These are phyloP conservation scores for Girardinus metallicus DNA, from an alignment of 2,797 vertebrate genomes.

Conservation along the genomic window DNA sequence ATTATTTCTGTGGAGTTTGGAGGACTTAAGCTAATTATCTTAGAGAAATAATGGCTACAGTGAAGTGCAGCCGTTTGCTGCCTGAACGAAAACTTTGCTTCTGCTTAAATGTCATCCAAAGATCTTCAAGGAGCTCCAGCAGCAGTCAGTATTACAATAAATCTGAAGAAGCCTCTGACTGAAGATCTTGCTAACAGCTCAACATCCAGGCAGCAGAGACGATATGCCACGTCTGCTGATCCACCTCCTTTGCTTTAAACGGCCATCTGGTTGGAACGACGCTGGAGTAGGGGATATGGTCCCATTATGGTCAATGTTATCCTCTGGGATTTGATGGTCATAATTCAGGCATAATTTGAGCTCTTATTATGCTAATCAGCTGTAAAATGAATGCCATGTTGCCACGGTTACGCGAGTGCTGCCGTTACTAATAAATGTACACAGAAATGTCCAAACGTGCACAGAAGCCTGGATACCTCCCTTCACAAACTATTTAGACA, in stretches of 20 bases:
- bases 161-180: background rate
- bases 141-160: background rate
- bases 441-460: no score
- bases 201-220: background rate
- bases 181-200: background rate
- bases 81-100: background rate
- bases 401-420: no score
- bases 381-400: no score
- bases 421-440: no score
- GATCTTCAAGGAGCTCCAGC: background rate
- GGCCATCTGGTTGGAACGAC: background rate
- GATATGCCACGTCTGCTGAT: background rate
- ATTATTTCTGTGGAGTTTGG: background rate
- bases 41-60: background rate
- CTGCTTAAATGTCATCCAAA: background rate
- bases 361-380: no score
- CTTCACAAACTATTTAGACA: no score
- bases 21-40: constrained; percentile 9
- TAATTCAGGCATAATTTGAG: no score
- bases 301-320: no score
- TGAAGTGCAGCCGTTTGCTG: background rate
- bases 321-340: no score
- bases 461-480: no score
- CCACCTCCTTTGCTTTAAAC: no score
- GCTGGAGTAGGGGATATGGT: background rate